Base-by-base conservation (phyloP, 2,888 invertebrate species). In the Callyntrura sp. region DNA sequence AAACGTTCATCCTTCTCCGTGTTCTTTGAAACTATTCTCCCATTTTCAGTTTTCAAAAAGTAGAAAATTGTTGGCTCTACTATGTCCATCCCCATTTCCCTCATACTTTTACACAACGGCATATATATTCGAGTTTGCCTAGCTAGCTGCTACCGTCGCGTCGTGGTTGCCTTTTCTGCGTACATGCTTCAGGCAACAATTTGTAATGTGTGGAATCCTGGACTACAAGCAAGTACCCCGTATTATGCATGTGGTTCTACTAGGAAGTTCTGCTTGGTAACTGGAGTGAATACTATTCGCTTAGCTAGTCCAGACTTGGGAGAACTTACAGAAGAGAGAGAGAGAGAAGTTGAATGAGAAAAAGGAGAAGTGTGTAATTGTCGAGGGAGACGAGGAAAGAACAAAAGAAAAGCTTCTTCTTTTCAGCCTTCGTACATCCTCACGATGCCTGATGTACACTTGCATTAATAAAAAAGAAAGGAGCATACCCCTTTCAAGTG, bases 281-380 rank as follows among this genome's bases (percentile, higher is more conserved):
- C 3, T 43, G 35, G 1, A 43, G 45, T 20, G 73, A 45, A 78
- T 25, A 55, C 11, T 35, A 6, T 6, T 35, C 35, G 35, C 2
- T 35, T 35, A 4, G 35, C 35, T 0, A 23, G 11, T 35, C 14
- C 68, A 68, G 35, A 35, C 35, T 35, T 35, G 35, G 2, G 35
- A 6, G 35, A 35, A 35, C 35, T 35, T 35, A 35, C 3, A 68
- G 28, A 35, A 12, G 17, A 45, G 73, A n/a, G 48, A 45, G 45
- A 20, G 45, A 9, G 12, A 73, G n/a, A 48, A 45, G 51, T 45
- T 23, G 76, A 51, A 76, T 48, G 23, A 28, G 57, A 25, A 78
- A 78, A 76, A 78, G 78, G 76, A 17, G 35, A 25, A 78, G 81
- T 62, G 81, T 62, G 62, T 62, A 57, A 81, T 81, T 81, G 81